Evolutionary conservation across 2,113 vertebrate species (phyloP).

Genomic region (Glaucidium brasilianum): DNA sequence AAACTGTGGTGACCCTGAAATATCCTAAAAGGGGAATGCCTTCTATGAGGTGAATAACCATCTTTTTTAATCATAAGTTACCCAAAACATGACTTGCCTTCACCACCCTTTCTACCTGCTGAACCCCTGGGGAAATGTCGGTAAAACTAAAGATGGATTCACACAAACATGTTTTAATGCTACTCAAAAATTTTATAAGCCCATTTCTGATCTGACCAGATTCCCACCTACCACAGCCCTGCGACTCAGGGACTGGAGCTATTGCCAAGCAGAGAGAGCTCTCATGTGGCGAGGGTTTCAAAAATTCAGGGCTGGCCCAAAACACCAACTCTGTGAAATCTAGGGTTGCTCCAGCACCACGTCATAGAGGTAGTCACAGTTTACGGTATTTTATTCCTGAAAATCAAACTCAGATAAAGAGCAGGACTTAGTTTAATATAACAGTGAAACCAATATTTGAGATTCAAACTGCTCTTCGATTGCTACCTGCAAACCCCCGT

Average conservation of each 20-base stretch:
- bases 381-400: not conserved
- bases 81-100: not conserved
- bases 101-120: not conserved
- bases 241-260: not conserved
- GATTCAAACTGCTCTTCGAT: not conserved
- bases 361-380: fast-evolving
- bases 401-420: not conserved
- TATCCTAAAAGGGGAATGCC: not conserved
- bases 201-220: not conserved
- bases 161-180: not conserved
- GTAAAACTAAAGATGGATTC: not conserved
- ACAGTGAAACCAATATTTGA: not conserved
- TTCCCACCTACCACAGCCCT: not conserved
- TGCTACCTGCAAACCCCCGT: not conserved
- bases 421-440: not conserved
- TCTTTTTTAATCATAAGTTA: not conserved
- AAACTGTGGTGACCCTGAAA: not conserved
- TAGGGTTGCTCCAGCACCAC: not conserved
- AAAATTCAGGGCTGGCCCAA: not conserved
- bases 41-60: not conserved
- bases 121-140: not conserved
- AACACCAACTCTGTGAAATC: not conserved
- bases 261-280: not conserved
- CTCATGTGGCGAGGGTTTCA: not conserved
- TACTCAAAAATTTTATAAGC: not conserved